These are phyloP conservation scores for Hemitrygon akajei DNA, from an alignment of 2,797 vertebrate species.

Conservation along the genomic window DNA sequence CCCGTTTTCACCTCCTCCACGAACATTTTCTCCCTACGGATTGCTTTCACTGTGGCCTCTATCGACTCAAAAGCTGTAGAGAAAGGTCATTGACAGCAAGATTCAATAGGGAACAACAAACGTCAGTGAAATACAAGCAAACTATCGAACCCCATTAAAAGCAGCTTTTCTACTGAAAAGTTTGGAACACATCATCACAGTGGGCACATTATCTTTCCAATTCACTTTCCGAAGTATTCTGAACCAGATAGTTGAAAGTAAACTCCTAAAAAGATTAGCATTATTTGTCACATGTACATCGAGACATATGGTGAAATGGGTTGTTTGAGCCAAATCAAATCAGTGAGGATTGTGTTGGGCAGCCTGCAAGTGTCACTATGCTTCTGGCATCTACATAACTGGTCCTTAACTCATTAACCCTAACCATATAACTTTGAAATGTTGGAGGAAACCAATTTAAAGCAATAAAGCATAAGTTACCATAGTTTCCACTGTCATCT, in stretches of 20 bases:
- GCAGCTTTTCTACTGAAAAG: background rate
- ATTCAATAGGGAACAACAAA: background rate
- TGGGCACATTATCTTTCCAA: background rate
- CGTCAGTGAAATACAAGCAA: background rate
- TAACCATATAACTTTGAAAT: no score
- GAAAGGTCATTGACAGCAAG: background rate
- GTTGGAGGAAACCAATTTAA: background rate
- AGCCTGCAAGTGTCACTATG: no score
- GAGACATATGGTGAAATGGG: no score
- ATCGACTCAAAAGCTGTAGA: conserved; percentile 62
- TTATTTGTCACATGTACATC: no score
- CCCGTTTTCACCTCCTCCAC: conserved; percentile 79
- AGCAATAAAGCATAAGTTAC: conserved; percentile 50
- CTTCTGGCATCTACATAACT: no score
- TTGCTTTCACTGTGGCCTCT: conserved; percentile 73
- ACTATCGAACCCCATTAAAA: background rate
- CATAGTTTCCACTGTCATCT: conserved; percentile 64
- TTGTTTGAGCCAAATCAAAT: no score
- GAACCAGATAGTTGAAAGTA: background rate
- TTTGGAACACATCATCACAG: background rate
- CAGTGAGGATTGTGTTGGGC: no score
- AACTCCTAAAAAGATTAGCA: no score
- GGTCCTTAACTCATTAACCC: no score
- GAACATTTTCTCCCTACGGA: conserved; percentile 81
- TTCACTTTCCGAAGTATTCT: background rate